Percentiles rank a stretch among this genome's conserved stretches.
These are phyloP conservation scores for Bombus superbus DNA, from an alignment of 1,140 invertebrate genomes.

Conservation along the genomic window DNA sequence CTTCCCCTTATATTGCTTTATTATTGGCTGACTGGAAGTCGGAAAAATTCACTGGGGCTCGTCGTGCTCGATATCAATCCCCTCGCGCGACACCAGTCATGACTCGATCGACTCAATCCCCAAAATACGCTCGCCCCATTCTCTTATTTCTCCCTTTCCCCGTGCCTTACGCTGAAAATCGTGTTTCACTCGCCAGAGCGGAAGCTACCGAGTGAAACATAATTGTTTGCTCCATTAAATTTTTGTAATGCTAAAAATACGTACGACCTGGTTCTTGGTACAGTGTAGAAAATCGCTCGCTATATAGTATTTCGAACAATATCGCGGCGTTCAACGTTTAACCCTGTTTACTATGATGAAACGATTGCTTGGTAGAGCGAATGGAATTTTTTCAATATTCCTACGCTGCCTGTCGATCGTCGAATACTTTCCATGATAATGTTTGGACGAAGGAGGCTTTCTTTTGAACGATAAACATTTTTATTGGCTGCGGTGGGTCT, in stretches of 20 bases:
- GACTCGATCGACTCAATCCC: constrained; percentile 14
- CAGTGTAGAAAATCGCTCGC: no score
- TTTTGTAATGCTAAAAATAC: constrained; percentile 55
- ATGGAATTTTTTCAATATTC: constrained; percentile 40
- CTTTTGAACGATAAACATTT: background rate
- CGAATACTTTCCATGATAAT: no score
- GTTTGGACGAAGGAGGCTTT: background rate
- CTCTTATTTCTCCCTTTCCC: background rate
- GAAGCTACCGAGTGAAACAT: constrained; percentile 34
- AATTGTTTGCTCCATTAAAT: constrained; percentile 71
- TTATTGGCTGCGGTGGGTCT: no score
- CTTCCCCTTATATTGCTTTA: constrained; percentile 75
- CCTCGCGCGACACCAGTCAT: background rate
- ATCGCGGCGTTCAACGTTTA: background rate
- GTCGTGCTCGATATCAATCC: constrained; percentile 22
- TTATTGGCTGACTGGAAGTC: constrained; percentile 66
- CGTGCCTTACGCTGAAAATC: background rate
- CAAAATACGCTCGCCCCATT: background rate
- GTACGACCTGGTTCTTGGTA: constrained; percentile 6
- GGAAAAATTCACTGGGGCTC: constrained; percentile 69
- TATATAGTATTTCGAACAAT: background rate
- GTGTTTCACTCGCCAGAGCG: background rate
- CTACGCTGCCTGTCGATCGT: background rate
- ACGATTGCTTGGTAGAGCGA: background rate
- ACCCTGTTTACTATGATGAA: background rate